Evolutionary conservation across 64 coral and sea anemone genomes (phyloP), one percentile per base, ranked within the genome.

Genomic region (Anthopleura sola): DNA sequence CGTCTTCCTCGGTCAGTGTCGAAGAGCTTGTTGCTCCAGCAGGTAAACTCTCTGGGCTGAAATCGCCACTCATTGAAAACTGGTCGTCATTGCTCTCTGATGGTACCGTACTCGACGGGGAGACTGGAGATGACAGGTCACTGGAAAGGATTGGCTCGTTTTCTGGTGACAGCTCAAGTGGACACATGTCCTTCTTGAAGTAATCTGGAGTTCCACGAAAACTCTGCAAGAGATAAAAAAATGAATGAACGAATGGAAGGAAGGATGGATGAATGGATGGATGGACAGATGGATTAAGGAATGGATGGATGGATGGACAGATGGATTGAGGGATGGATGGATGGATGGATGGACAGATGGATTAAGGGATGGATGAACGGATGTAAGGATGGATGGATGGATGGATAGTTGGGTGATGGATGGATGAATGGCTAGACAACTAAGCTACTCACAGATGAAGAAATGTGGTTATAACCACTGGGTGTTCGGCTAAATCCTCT

Each of bases 361-460:
- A 7, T 62, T 6, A 6, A 26, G 4, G 11, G 23, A 62, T 26
- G 58, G 23, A 15, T n/a, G 23, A 23, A 62, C 8, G n/a, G 23
- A 62, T 6, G 21, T 21, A 26, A 5, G 23, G 1, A 26, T n/a
- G 24, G 58, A 62, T 5, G 0, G 21, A 26, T 62, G n/a, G 6
- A 8, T 15, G 24, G 58, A 62, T 5, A 0, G 21, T 15, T 62
- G n/a, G 6, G 6, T 15, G 50, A 53, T n/a, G n/a, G n/a, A n/a
- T n/a, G n/a, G n/a, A n/a, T 5, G 46, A 48, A 48, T 11, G 11
- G 46, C 46, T 1, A 24, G 12, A 75, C 14, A 24, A 31, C 19
- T 38, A 78, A 39, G 60, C 76, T 56, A 92, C 90, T 82, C 87
- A 92, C 90, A 48, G 90, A 87, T 78, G 89, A 46, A 68, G 84